phyloP scores from a whole-genome alignment of 2,888 invertebrate genomes.

The Gryllus longicercus region DNA sequence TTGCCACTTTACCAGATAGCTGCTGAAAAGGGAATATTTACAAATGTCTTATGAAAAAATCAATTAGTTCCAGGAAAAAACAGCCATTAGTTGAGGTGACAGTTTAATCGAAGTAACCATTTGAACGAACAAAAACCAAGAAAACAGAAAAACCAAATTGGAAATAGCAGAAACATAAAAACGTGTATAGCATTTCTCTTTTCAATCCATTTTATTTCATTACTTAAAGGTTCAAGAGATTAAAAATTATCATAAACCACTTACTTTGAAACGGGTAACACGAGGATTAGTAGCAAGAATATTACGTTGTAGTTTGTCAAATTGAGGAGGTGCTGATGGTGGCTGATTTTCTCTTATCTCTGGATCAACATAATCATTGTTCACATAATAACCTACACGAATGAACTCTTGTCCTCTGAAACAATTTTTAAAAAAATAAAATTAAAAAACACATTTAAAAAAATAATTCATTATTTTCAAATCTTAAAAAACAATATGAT shows the following conservation, averaged over 20 bases:
- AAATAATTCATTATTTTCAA: neutral
- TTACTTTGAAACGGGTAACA: conserved; percentile 51
- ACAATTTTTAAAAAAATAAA: conserved; percentile 38
- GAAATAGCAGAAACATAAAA: too few species aligned
- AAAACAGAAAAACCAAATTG: too few species aligned
- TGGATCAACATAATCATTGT: conserved; percentile 55
- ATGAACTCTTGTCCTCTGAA: conserved; percentile 54
- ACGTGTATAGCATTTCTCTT: too few species aligned
- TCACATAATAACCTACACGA: conserved; percentile 58
- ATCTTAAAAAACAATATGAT: neutral
- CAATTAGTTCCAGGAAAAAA: too few species aligned
- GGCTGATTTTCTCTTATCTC: conserved; percentile 53
- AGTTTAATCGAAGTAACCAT: too few species aligned
- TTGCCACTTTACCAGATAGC: too few species aligned
- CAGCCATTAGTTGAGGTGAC: too few species aligned
- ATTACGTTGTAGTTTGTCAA: conserved; percentile 52
- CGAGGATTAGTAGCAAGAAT: conserved; percentile 52
- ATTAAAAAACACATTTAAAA: neutral
- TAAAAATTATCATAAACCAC: neutral
- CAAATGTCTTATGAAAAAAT: too few species aligned
- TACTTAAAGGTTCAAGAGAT: neutral
- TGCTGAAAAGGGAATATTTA: too few species aligned
- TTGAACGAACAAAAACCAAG: too few species aligned
- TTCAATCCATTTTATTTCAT: too few species aligned
- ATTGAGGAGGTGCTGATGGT: conserved; percentile 51